Percentiles rank a stretch among this genome's conserved stretches.
Conservation (phyloP, 2,888 invertebrate genomes). For the Automeris io region DNA sequence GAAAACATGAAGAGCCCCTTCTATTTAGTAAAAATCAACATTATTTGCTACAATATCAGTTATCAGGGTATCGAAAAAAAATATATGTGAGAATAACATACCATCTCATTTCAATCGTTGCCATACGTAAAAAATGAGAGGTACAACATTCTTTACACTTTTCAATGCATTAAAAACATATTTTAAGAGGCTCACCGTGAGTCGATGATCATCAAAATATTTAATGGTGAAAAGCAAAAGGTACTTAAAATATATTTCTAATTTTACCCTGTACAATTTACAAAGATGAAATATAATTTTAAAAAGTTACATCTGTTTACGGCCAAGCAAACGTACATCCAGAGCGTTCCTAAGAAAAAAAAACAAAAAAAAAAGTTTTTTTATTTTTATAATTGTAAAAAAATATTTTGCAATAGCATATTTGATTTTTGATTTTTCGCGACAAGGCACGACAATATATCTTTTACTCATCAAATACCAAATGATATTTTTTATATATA, state of each 20-base stretch:
- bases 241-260: slow-evolving; percentile 22
- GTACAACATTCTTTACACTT: too few relatives aligned
- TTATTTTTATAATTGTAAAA: not conserved
- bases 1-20: too few relatives aligned
- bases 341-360: too few relatives aligned
- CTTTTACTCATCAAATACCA: slow-evolving; percentile 12
- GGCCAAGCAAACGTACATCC: too few relatives aligned
- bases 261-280: slow-evolving; percentile 63
- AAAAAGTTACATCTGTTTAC: too few relatives aligned
- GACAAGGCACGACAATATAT: slow-evolving; percentile 33
- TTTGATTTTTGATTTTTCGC: slow-evolving; percentile 9
- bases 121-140: too few relatives aligned
- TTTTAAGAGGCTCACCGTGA: slow-evolving; percentile 19
- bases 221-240: slow-evolving; percentile 6
- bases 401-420: slow-evolving; percentile 4
- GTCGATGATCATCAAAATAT: slow-evolving; percentile 29
- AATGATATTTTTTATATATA: slow-evolving; percentile 19
- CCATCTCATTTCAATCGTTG: too few relatives aligned
- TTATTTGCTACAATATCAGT: not conserved
- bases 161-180: slow-evolving; percentile 21
- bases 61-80: not conserved
- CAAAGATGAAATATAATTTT: slow-evolving; percentile 17
- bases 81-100: too few relatives aligned
- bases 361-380: too few relatives aligned
- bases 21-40: not conserved